phyloP scores from a whole-genome alignment of 2,797 vertebrate species.

The Carduelis carduelis region DNA sequence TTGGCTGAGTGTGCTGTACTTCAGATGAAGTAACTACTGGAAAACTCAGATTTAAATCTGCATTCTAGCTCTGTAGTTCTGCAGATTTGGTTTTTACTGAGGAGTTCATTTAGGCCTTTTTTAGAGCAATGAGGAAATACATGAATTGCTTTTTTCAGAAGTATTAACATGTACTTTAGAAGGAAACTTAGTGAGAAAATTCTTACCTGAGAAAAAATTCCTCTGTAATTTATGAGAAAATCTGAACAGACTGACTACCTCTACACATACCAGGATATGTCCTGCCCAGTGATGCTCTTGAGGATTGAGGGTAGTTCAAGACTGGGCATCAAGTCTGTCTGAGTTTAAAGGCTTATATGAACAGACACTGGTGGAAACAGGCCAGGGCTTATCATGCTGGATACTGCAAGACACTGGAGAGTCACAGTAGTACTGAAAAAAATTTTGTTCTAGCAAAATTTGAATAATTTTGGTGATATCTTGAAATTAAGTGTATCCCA shows the following conservation, averaged over 20 bases:
- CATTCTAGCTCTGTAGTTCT: neutral
- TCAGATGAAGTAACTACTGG: neutral
- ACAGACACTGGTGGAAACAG: neutral
- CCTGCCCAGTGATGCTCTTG: neutral
- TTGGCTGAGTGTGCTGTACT: neutral
- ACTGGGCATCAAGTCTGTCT: neutral
- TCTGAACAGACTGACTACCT: neutral
- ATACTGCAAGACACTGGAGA: slow-evolving; percentile 22
- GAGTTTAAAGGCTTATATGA: neutral
- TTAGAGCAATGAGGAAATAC: neutral
- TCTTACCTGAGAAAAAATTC: neutral
- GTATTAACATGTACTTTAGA: neutral
- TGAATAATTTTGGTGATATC: slow-evolving; percentile 14
- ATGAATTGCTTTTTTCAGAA: neutral
- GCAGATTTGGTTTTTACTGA: neutral
- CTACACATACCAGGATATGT: neutral
- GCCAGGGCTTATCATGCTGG: neutral
- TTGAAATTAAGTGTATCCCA: slow-evolving; percentile 8
- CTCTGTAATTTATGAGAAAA: neutral
- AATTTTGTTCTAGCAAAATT: slow-evolving; percentile 17
- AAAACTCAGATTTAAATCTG: neutral
- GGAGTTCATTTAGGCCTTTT: neutral
- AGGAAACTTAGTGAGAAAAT: neutral
- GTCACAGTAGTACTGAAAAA: neutral
- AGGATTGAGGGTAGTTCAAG: neutral